phyloP scores from a whole-genome alignment of 2,888 invertebrate species.

The Lithodes maja region DNA sequence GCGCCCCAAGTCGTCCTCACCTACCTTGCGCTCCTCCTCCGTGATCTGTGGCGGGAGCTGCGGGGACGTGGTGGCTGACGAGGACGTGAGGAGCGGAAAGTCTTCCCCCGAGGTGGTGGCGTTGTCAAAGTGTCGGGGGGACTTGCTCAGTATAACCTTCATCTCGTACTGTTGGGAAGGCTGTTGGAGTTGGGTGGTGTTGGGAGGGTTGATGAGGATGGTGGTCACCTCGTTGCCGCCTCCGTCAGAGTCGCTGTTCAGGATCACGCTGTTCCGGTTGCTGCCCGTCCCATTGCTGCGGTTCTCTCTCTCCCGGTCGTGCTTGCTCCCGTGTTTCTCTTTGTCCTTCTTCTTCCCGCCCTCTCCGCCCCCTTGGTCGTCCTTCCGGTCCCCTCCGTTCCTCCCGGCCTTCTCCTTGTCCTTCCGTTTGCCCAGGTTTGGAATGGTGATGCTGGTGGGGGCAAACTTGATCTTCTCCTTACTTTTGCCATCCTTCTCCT shows the following conservation, averaged over 20 bases:
- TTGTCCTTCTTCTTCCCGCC: constrained; percentile 48
- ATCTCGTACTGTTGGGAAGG: constrained; percentile 44
- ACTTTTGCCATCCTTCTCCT: constrained; percentile 51
- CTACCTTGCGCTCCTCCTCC: constrained; percentile 42
- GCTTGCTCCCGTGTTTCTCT: constrained; percentile 52
- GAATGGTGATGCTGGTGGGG: constrained; percentile 41
- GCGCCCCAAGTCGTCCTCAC: constrained; percentile 15
- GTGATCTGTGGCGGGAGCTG: background rate
- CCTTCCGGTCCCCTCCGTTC: constrained; percentile 46
- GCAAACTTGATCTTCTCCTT: constrained; percentile 50
- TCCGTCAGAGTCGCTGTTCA: constrained; percentile 63
- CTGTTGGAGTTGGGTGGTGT: constrained; percentile 1
- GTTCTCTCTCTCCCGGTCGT: constrained; percentile 55
- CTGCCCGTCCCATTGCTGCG: constrained; percentile 59
- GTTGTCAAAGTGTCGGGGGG: constrained; percentile 52
- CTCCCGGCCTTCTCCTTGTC: constrained; percentile 53
- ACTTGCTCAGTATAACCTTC: constrained; percentile 53
- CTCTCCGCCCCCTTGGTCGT: constrained; percentile 36
- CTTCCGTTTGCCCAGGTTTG: constrained; percentile 58
- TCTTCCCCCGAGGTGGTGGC: constrained; percentile 35
- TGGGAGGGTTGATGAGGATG: background rate
- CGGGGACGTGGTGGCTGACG: background rate
- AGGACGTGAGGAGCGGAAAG: constrained; percentile 12
- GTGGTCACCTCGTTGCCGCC: constrained; percentile 30
- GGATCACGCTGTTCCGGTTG: constrained; percentile 57